Base-by-base conservation (phyloP, 2,113 vertebrate species). In the Aplodontia rufa region DNA sequence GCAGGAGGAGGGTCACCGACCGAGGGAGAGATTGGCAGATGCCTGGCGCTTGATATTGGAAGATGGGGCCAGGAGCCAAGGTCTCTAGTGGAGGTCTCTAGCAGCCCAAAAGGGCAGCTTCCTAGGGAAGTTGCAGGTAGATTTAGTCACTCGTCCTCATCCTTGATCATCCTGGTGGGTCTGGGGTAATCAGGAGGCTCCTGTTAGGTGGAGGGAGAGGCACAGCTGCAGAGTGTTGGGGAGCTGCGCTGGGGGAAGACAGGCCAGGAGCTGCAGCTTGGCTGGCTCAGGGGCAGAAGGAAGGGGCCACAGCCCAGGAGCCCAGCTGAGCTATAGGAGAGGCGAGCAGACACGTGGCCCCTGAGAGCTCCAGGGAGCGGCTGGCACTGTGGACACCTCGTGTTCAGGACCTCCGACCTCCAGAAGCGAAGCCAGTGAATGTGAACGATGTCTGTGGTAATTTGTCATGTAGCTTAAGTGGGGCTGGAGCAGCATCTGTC, bases 301-400 rank as follows among this genome's bases (percentile, higher is more conserved):
- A 30, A 28, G 49, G 49, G 47, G 11, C 32, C 47, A 0, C 22
- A 49, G 47, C 17, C 58, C 19, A 9, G 68, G 24, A 35, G 60
- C 0, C 1, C 6, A 0, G 16, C 5, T 42, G 71, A 45, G 51
- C 10, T 35, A 19, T 32, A 6, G 35, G 6, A 17, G 14, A 35
- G 35, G 14, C n/a, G 45, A 35, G 28, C 40, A 51, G 40, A 22
- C 5, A 4, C 14, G 0, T 51, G 12, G 19, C 35, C 4, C n/a
- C 45, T 20, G 2, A 0, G 32, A 28, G 12, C 0, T 17, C n/a
- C 49, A 20, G 35, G 47, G 58, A 74, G 10, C 17, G n/a, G 42
- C 14, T 2, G 5, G 20, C 14, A 10, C 82, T 26, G 17, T 6
- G 6, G 7, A 30, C 22, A 24, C 35, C 16, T 55, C 40, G 53